These are phyloP conservation scores for Catharus fuscescens DNA, from an alignment of 2,113 vertebrate species.

Conservation along the genomic window DNA sequence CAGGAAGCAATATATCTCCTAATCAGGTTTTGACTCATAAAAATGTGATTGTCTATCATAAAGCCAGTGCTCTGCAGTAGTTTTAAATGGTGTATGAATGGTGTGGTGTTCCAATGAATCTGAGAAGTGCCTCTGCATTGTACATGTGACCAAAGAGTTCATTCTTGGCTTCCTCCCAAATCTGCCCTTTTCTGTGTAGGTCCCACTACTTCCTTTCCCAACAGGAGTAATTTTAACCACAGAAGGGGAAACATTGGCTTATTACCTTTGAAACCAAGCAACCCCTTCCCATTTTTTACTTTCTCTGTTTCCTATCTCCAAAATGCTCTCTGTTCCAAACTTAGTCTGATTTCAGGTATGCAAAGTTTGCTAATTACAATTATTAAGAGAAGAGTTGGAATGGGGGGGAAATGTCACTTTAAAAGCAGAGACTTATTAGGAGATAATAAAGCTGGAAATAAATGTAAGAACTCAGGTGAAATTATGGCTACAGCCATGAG, in stretches of 20 bases:
- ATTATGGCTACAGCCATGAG: not conserved
- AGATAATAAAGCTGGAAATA: not conserved
- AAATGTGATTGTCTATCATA: not conserved
- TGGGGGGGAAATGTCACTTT: accelerated
- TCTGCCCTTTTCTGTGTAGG: not conserved
- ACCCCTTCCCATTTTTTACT: not conserved
- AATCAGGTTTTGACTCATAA: not conserved
- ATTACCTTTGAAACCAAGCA: not conserved
- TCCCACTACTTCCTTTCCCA: not conserved
- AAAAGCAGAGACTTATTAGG: not conserved
- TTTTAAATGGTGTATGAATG: not conserved
- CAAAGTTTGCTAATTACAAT: not conserved
- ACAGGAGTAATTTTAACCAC: not conserved
- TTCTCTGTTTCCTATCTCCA: not conserved
- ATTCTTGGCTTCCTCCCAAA: not conserved
- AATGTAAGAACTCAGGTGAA: not conserved
- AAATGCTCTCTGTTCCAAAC: not conserved
- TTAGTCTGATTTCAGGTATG: not conserved
- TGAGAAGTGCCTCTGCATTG: accelerated
- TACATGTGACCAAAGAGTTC: not conserved
- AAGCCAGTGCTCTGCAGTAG: not conserved
- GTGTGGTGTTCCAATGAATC: not conserved
- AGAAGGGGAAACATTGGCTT: not conserved
- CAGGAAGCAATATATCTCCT: conserved; percentile 45
- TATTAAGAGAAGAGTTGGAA: not conserved